Evolutionary conservation across 2,888 invertebrate species (phyloP), one percentile per base, ranked within the genome.

Genomic region (Eubasilissa splendida): DNA sequence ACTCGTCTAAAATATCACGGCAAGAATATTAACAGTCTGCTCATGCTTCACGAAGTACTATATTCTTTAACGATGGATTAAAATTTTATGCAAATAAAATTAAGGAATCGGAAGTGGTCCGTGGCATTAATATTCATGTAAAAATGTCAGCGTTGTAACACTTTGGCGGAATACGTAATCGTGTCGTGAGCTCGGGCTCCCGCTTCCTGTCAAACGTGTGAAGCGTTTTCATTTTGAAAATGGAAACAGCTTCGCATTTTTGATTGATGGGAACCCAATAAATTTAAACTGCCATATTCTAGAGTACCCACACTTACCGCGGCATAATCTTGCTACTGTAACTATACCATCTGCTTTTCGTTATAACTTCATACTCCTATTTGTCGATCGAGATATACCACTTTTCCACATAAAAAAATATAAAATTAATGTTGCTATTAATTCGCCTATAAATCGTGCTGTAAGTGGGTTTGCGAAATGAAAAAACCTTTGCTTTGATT

Each of bases 31-130:
- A 14, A 14, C n/a, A 74, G 50, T 60, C 59, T 42, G n/a, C 9
- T 42, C 74, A 42, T 74, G 59, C 52, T 74, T 54, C 10, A 42
- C 52, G 58, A 54, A 54, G 54, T 56, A 50, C 54, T 54, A 63
- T 59, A 60, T 42, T 74, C 59, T 60, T 73, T 74, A 74, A 50
- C 59, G 74, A 74, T 14, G 74, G 42, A 83, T 83, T 82, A 82
- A 78, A 82, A 79, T 78, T 78, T 81, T 81, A 84, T 84, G 82
- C 82, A 82, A 84, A 82, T 81, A 78, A 66, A 81, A 81, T 81
- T 80, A 82, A 82, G 76, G 80, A 82, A 84, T 84, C 82, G 84
- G 82, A 82, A 79, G 81, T 81, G 65, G 76, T 74, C 76, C 71
- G 58, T 52, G 22, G 79, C 80, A 82, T 83, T 83, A 83, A 82